Base-by-base conservation (phyloP, 2,888 invertebrate species). In the Ichneumon xanthorius region DNA sequence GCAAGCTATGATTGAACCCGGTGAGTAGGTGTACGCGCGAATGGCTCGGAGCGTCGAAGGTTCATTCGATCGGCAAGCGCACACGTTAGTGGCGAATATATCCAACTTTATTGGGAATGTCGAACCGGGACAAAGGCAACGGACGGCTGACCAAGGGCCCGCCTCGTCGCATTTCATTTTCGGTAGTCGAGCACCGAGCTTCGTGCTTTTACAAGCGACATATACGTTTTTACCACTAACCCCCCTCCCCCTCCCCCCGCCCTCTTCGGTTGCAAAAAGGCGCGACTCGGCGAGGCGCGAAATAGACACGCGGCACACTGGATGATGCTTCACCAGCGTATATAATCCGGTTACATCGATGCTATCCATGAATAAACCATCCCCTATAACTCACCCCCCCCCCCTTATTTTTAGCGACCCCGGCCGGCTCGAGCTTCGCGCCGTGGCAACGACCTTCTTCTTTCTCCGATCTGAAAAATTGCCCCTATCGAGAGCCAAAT, bases 291-390 rank as follows among this genome's bases (percentile, higher is more conserved):
- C 82, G 70, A 85, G 82, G 79, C 85, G 79, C 71, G 79, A 85
- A 85, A 85, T 82, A 71, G 82, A 81, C 82, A 76, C 73, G 50
- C 55, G 37, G 70, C 63, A 78, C 50, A 76, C 75, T 63, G 75
- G 75, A 73, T 63, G 63, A 82, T 79, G 78, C 40, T 82, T 75
- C 48, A 70, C 70, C 71, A 55, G 48, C 78, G 70, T 81, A 70
- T 68, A 85, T 85, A 85, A 85, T 85, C 81, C 81, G 78, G 78
- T 85, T 85, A 82, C 85, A 82, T 82, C 85, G 81, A 85, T 82
- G 81, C 81, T 58, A 81, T 85, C 81, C 79, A 85, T 85, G 78
- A 82, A 85, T 85, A 85, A 85, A 85, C 73, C 85, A 78, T 85
- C 75, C 67, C 58, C 81, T 75, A 79, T 82, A 82, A 70, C 85